A percentile compares a stretch with the other conserved stretches of the same genome.
Evolutionary conservation across 1,140 invertebrate species (phyloP).

Genomic region (Saccostrea cuccullata): DNA sequence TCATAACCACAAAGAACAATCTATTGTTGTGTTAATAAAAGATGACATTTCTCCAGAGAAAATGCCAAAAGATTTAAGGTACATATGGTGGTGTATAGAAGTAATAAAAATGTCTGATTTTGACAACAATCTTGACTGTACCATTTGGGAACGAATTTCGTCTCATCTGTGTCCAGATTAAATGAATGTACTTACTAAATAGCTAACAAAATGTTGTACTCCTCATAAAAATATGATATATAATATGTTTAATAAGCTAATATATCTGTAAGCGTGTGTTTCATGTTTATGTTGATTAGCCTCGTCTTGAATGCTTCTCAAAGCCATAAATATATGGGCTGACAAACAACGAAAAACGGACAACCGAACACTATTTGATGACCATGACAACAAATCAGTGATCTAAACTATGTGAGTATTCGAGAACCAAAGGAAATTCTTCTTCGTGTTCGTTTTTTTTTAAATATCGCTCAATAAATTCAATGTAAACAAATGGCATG

Average conservation of each 20-base stretch:
- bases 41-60: neutral
- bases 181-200: neutral
- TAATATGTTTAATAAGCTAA: too few species aligned
- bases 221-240: too few species aligned
- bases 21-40: neutral
- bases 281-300: conserved; percentile 70
- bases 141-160: neutral
- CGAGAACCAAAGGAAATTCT: conserved; percentile 56
- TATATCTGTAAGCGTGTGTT: too few species aligned
- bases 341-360: too few species aligned
- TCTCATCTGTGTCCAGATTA: neutral
- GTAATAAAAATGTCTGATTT: neutral
- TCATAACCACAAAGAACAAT: neutral
- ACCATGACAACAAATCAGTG: conserved; percentile 22
- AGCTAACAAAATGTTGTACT: too few species aligned
- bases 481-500: too few species aligned
- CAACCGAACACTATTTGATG: neutral
- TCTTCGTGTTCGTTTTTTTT: conserved; percentile 60
- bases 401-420: neutral
- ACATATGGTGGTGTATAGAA: neutral
- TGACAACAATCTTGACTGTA: neutral
- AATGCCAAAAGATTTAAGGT: neutral
- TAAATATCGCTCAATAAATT: conserved; percentile 45
- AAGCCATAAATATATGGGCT: neutral
- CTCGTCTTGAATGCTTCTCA: conserved; percentile 69